Percentiles rank a stretch among this genome's conserved stretches.
Evolutionary conservation across 2,113 vertebrate species (phyloP).

Genomic region (Beaufortia kweichowensis): DNA sequence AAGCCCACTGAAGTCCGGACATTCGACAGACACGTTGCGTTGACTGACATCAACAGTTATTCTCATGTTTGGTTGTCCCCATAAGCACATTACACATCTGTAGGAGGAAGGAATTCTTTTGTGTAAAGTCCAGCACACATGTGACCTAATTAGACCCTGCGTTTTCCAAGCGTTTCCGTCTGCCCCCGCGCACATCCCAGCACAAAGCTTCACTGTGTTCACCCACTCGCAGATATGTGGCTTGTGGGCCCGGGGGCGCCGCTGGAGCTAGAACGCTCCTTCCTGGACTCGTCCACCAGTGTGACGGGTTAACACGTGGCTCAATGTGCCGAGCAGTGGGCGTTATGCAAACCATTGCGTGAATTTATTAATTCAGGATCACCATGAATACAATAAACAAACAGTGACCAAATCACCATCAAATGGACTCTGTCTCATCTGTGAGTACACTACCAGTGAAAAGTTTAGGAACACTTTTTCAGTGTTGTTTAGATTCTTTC

Average conservation of each 20-base stretch:
- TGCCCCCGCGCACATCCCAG: constrained; percentile 51
- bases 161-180: constrained; percentile 45
- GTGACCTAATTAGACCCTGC: constrained; percentile 54
- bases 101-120: constrained; percentile 52
- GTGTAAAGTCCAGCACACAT: constrained; percentile 49
- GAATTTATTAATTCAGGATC: background rate
- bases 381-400: constrained; percentile 7
- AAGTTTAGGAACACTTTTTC: no score
- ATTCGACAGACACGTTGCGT: background rate
- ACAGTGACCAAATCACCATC: background rate
- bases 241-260: constrained; percentile 34
- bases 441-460: no score
- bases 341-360: background rate
- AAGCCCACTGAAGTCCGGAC: background rate
- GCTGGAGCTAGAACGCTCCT: background rate
- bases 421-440: background rate
- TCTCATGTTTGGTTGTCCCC: background rate
- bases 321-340: background rate
- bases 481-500: no score
- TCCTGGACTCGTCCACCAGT: constrained; percentile 18
- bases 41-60: background rate
- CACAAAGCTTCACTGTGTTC: constrained; percentile 52
- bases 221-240: constrained; percentile 39
- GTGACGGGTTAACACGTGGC: background rate
- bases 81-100: constrained; percentile 36